Conservation (phyloP, 2,113 vertebrate genomes). For the Monopterus albus region DNA sequence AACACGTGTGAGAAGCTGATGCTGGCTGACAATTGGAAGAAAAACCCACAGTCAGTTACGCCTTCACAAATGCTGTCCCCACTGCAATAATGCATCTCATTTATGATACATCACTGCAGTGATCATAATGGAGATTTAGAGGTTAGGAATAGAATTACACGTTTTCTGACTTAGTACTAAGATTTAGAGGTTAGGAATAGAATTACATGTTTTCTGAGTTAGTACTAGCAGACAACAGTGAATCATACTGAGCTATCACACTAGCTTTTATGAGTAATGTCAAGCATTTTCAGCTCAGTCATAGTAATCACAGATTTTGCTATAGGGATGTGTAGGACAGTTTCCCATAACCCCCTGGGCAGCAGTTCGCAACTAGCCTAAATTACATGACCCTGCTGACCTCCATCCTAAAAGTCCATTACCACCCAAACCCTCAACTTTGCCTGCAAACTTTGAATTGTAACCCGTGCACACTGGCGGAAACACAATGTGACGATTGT, state of each 20-base stretch:
- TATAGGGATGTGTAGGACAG: conserved; percentile 6
- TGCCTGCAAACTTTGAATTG: conserved; percentile 60
- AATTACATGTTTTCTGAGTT: no score
- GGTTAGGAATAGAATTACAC: conserved; percentile 11
- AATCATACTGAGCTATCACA: not conserved
- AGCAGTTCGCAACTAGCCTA: conserved; percentile 33
- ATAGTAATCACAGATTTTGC: not conserved
- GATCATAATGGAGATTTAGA: conserved; percentile 3
- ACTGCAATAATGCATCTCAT: conserved; percentile 26
- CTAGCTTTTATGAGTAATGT: not conserved
- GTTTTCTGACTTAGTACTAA: no score
- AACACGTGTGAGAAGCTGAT: conserved; percentile 55
- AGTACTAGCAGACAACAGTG: no score
- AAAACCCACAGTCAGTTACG: conserved; percentile 34
- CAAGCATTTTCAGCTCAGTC: conserved; percentile 11
- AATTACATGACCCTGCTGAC: conserved; percentile 64
- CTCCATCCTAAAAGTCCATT: conserved; percentile 44
- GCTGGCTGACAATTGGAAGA: conserved; percentile 65
- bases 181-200: no score
- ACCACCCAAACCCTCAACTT: conserved; percentile 39
- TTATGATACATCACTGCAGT: not conserved
- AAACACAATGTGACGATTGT: conserved; percentile 76
- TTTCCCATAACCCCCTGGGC: conserved; percentile 56
- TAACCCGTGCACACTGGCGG: conserved; percentile 57
- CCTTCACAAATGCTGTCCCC: conserved; percentile 26